phyloP scores from a whole-genome alignment of 2,113 vertebrate species.

The Oreochromis spilurus region DNA sequence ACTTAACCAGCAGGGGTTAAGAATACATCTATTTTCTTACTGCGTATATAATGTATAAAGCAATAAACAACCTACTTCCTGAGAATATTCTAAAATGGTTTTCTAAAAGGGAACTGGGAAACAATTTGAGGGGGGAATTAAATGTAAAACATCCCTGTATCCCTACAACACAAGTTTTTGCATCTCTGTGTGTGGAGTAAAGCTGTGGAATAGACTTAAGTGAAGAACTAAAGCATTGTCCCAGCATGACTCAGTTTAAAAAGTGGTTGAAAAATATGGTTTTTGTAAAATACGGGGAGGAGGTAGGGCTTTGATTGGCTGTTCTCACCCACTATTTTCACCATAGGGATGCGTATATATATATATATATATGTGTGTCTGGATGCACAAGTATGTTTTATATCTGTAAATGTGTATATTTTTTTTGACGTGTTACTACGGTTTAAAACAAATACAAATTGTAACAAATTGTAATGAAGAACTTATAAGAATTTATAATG shows the following conservation, averaged over 20 bases:
- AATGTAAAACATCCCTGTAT: background rate
- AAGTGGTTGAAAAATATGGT: background rate
- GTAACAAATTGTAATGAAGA: background rate
- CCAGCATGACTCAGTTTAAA: background rate
- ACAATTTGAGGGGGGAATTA: background rate
- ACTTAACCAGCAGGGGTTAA: background rate
- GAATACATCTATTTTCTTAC: background rate
- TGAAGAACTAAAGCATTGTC: background rate
- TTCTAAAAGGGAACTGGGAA: background rate
- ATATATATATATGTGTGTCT: background rate
- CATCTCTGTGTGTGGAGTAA: background rate
- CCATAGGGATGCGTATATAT: too few relatives aligned
- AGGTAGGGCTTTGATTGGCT: background rate
- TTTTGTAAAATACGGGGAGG: background rate
- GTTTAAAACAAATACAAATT: background rate
- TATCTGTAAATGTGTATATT: background rate
- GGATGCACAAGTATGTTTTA: background rate
- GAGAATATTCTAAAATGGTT: background rate
- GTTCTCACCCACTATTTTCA: background rate
- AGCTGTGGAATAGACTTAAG: background rate
- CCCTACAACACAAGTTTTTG: background rate
- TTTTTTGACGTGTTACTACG: background rate
- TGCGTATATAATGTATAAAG: background rate
- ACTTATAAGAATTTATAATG: background rate
- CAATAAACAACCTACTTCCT: background rate